Evolutionary conservation across 2,888 invertebrate genomes (phyloP).

Genomic region (Hirtodrosophila cameraria): DNA sequence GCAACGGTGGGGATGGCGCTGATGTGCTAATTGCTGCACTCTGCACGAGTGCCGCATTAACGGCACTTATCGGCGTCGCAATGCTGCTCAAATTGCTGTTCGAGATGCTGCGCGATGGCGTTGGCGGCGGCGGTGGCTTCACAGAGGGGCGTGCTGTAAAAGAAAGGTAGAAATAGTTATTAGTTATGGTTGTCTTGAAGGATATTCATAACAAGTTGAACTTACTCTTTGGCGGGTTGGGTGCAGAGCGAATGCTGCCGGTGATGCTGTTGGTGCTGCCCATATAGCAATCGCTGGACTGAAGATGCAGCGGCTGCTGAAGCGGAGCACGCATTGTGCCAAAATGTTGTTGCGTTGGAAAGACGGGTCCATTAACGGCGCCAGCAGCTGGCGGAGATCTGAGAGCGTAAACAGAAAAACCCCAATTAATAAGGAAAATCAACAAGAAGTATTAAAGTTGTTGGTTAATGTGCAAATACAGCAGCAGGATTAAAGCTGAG

Average conservation of each 20-base stretch:
- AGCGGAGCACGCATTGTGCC: constrained; percentile 83
- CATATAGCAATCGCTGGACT: constrained; percentile 76
- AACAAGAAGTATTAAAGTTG: neutral
- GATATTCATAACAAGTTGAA: neutral
- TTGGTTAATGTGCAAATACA: constrained; percentile 7
- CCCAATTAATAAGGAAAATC: neutral
- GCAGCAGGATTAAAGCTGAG: constrained; percentile 25
- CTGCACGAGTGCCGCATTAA: constrained; percentile 75
- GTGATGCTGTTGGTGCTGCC: constrained; percentile 59
- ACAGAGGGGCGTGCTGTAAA: constrained; percentile 82
- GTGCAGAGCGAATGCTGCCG: constrained; percentile 79
- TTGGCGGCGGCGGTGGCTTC: constrained; percentile 84
- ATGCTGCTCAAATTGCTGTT: constrained; percentile 83
- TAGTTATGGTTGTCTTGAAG: constrained; percentile 5
- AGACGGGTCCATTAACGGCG: constrained; percentile 77
- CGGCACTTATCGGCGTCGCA: constrained; percentile 69
- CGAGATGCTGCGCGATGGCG: constrained; percentile 83
- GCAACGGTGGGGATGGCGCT: constrained; percentile 64
- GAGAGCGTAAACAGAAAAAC: neutral
- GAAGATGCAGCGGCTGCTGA: constrained; percentile 62
- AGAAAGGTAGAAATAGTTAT: constrained; percentile 3
- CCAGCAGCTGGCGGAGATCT: constrained; percentile 84
- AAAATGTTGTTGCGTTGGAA: constrained; percentile 82
- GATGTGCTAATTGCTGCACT: constrained; percentile 56
- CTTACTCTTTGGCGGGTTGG: constrained; percentile 83